phyloP scores from a whole-genome alignment of 2,797 vertebrate genomes.

The Valencia hispanica region DNA sequence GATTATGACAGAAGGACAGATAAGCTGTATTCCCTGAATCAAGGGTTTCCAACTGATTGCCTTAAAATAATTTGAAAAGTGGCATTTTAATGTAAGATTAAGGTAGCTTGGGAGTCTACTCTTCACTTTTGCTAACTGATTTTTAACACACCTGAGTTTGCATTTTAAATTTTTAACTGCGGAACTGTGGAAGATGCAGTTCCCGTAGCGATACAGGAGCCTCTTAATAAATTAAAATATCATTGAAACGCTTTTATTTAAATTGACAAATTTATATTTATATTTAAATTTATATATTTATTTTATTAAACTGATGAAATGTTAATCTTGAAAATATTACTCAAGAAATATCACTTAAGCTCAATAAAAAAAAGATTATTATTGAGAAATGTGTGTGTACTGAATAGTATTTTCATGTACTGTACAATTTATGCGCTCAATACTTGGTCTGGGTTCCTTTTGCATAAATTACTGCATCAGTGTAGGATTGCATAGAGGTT shows the following conservation, averaged over 20 bases:
- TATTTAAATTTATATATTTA: no score
- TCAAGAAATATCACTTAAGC: not conserved
- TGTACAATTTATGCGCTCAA: no score
- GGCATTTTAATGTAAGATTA: not conserved
- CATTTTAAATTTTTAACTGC: no score
- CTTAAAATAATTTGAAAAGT: not conserved
- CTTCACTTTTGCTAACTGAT: not conserved
- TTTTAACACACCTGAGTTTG: not conserved
- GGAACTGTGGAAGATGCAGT: not conserved
- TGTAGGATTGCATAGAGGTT: no score
- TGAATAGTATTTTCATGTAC: not conserved
- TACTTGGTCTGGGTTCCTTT: not conserved
- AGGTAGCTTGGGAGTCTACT: not conserved
- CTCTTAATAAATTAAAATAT: not conserved
- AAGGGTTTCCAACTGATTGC: not conserved
- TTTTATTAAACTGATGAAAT: no score
- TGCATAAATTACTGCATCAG: not conserved
- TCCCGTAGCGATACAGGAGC: not conserved
- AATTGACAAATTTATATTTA: no score
- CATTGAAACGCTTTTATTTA: not conserved
- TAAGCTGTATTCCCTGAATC: not conserved
- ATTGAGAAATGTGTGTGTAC: not conserved
- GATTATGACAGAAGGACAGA: constrained; percentile 43
- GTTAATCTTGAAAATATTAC: not conserved
- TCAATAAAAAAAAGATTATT: not conserved